A percentile compares a stretch with the other conserved stretches of the same genome.
Conservation (phyloP, 1,140 invertebrate genomes). For the Papilio aristodemus region DNA sequence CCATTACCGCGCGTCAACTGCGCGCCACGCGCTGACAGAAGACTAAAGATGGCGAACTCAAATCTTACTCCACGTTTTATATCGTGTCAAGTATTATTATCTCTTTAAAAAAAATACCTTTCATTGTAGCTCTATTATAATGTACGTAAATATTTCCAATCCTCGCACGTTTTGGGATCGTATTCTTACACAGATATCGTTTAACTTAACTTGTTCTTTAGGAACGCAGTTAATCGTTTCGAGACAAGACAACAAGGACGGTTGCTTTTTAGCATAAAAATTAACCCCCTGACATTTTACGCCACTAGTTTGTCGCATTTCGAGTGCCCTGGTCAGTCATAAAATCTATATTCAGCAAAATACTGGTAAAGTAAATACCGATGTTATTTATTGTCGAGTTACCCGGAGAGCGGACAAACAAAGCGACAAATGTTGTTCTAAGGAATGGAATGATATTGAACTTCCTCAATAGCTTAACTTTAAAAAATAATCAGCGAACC, state of each 20-base stretch:
- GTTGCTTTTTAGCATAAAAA: too few species aligned
- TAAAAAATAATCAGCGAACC: slow-evolving; percentile 8
- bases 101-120: neutral
- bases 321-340: too few species aligned
- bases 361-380: neutral
- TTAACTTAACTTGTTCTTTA: too few species aligned
- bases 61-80: slow-evolving; percentile 9
- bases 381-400: neutral
- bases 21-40: slow-evolving; percentile 16
- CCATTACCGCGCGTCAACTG: neutral
- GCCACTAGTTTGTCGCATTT: too few species aligned
- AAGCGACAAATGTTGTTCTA: neutral
- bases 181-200: too few species aligned
- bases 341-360: too few species aligned
- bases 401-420: neutral
- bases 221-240: too few species aligned
- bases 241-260: too few species aligned
- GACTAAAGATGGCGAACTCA: neutral
- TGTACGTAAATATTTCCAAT: too few species aligned
- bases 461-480: slow-evolving; percentile 17
- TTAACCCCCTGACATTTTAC: too few species aligned
- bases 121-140: neutral
- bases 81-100: neutral
- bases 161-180: too few species aligned
- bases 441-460: neutral